Evolutionary conservation across 1,140 invertebrate species (phyloP), one percentile per base, ranked within the genome.

Genomic region (Pteromalus puparum): DNA sequence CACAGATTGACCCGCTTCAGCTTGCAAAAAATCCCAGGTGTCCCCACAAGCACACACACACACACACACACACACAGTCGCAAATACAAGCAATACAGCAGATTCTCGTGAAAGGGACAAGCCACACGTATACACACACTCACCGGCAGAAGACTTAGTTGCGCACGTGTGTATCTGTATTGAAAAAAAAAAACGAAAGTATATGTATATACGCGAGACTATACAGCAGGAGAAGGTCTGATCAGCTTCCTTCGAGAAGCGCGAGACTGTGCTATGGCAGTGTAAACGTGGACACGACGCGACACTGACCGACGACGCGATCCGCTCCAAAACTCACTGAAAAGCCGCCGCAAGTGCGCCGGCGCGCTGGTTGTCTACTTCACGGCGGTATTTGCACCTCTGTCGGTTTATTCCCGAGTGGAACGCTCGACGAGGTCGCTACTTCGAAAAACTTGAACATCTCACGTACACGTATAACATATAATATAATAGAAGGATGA

Each of bases 1-100:
- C 70, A 82, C 21, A 12, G 34, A 82, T 74, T 26, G 80, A 82
- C 46, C 70, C 42, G 10, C 12, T 82, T 74, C 53, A 5, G 6
- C 53, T n/a, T 7, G 53, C 53, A 18, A n/a, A 61, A 61, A 61
- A 21, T 3, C 53, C 53, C 2, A 61, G 21, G 4, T 61, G 53
- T n/a, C 18, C 48, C 3, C 18, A 21, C 21, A 61, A 1, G 2
- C 34, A 42, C 72, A 9, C 26, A 3, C 26, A 9, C n/a, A n/a
- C n/a, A n/a, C 30, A 34, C 30, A 34, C 30, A 34, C 30, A 34
- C 30, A 34, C 30, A 34, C 30, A 6, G 30, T 4, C 6, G 30
- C 30, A 34, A 34, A 34, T 34, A n/a, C n/a, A n/a, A n/a, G n/a
- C n/a, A 4, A 73, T 1, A 26, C 26, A 21, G 24, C 12, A 42